Percentiles rank a stretch among this genome's conserved stretches.
Conservation (phyloP, 92 coral and sea anemone species). For the Umimayanthus chanpuru region DNA sequence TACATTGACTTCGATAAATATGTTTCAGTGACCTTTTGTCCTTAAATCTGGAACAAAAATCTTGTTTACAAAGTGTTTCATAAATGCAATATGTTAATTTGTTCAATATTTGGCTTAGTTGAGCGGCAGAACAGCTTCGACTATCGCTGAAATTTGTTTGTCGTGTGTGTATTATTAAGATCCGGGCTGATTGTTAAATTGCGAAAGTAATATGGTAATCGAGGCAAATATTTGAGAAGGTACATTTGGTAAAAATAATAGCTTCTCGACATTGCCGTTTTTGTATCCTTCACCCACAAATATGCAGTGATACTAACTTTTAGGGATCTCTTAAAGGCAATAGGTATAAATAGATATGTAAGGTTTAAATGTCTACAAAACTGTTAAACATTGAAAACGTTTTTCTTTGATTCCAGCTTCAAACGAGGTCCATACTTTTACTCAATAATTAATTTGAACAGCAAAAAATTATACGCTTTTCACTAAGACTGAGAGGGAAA, state of each 20-base stretch:
- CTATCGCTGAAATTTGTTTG: conserved; percentile 19
- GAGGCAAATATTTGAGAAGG: conserved; percentile 20
- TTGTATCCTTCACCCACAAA: background rate
- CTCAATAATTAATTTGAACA: background rate
- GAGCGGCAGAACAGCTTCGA: background rate
- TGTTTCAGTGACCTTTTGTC: background rate
- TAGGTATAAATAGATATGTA: no score
- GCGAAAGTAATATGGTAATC: conserved; percentile 37
- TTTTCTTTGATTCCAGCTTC: background rate
- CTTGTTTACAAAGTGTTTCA: conserved; percentile 16
- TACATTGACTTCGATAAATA: no score
- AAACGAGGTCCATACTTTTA: background rate
- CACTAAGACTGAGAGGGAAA: background rate
- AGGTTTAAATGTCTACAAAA: no score
- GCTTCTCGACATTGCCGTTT: background rate
- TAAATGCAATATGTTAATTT: conserved; percentile 21
- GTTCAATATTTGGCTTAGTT: conserved; percentile 13
- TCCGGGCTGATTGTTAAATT: conserved; percentile 45
- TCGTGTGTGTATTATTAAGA: conserved; percentile 35
- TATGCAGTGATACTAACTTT: background rate
- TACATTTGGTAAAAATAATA: conserved; percentile 4
- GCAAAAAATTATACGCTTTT: background rate
- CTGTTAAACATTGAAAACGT: no score
- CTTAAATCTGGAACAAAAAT: background rate
- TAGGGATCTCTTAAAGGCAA: background rate